phyloP scores from a whole-genome alignment of 2,888 invertebrate genomes.

The Sisyra terminalis region DNA sequence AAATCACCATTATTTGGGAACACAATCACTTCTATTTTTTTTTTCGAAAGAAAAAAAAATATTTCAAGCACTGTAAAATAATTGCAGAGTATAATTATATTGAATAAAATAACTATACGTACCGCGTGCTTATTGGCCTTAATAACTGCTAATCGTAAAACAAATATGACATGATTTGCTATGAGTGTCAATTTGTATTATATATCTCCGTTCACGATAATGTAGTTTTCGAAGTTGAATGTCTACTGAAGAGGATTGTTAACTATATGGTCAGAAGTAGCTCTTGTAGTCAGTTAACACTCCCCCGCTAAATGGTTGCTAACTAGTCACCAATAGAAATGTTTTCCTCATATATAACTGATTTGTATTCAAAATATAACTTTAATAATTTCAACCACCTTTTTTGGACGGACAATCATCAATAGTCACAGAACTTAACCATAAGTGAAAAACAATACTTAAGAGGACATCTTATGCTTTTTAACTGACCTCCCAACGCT shows the following conservation, averaged over 20 bases:
- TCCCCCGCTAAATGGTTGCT: slow-evolving; percentile 8
- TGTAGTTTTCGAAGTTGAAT: not conserved
- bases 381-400: too few species aligned
- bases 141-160: not conserved
- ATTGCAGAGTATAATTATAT: not conserved
- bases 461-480: too few species aligned
- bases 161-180: not conserved
- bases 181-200: not conserved
- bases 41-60: not conserved
- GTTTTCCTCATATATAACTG: too few species aligned
- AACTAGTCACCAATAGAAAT: slow-evolving; percentile 1
- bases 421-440: too few species aligned
- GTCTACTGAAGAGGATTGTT: slow-evolving; percentile 3
- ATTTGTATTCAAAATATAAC: too few species aligned
- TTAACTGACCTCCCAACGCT: too few species aligned
- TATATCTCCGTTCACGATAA: not conserved
- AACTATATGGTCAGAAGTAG: slow-evolving; percentile 1
- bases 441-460: too few species aligned
- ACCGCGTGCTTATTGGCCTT: too few species aligned
- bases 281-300: slow-evolving; percentile 6
- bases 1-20: not conserved
- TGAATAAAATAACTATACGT: not conserved
- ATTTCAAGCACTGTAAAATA: not conserved
- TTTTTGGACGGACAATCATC: too few species aligned
- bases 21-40: not conserved